phyloP scores from a whole-genome alignment of 2,797 vertebrate species.

The Chelidonichthys spinosus region DNA sequence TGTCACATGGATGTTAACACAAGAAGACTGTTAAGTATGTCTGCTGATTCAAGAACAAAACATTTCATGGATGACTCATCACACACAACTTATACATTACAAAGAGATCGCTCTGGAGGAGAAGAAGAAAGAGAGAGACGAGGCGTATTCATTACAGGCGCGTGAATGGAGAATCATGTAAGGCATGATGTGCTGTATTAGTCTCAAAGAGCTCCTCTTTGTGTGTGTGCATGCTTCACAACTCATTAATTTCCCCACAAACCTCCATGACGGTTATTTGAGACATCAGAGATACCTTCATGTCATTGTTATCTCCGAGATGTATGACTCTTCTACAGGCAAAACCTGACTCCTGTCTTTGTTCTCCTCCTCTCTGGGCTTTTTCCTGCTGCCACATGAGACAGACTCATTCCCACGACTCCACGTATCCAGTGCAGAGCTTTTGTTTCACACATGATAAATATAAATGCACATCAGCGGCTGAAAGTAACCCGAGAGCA shows the following conservation, averaged over 20 bases:
- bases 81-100: slow-evolving; percentile 39
- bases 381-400: slow-evolving; percentile 46
- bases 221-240: slow-evolving; percentile 44
- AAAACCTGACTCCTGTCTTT: slow-evolving; percentile 58
- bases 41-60: slow-evolving; percentile 42
- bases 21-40: neutral
- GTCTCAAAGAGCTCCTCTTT: slow-evolving; percentile 27
- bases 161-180: slow-evolving; percentile 55
- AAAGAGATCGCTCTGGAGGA: slow-evolving; percentile 28
- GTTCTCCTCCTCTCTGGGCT: slow-evolving; percentile 43
- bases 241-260: slow-evolving; percentile 52
- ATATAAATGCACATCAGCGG: slow-evolving; percentile 44
- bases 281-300: slow-evolving; percentile 42
- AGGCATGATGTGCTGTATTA: slow-evolving; percentile 36
- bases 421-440: slow-evolving; percentile 42
- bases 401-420: slow-evolving; percentile 50
- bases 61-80: slow-evolving; percentile 44
- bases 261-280: slow-evolving; percentile 51
- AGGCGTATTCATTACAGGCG: slow-evolving; percentile 50
- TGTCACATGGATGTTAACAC: slow-evolving; percentile 8
- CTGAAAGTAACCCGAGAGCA: slow-evolving; percentile 41
- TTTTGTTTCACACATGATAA: slow-evolving; percentile 66
- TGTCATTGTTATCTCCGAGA: slow-evolving; percentile 51
- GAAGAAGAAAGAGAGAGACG: slow-evolving; percentile 26
- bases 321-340: slow-evolving; percentile 47